phyloP scores from a whole-genome alignment of 2,797 vertebrate genomes.

The Harpagifer antarcticus region DNA sequence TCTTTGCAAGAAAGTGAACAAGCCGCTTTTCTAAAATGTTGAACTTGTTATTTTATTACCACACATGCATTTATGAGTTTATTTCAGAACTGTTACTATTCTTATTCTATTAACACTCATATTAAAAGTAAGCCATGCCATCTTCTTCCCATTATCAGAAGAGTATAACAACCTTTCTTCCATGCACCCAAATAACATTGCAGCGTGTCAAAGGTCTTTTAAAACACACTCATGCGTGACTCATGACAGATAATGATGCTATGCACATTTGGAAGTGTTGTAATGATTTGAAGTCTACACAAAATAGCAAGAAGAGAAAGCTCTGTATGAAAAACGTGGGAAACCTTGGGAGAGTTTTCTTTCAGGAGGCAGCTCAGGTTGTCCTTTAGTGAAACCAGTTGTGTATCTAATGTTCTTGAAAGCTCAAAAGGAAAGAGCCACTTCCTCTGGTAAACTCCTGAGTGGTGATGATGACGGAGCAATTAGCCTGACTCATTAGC shows the following conservation, averaged over 20 bases:
- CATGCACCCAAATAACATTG: neutral
- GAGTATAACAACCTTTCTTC: conserved; percentile 9
- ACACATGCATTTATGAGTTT: neutral
- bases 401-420: conserved; percentile 43
- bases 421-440: conserved; percentile 45
- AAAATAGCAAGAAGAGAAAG: neutral
- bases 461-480: conserved; percentile 71
- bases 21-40: neutral
- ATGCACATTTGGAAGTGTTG: neutral
- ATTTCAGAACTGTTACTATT: neutral
- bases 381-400: conserved; percentile 51
- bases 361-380: neutral
- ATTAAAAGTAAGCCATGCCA: too few relatives aligned
- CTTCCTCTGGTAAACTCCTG: conserved; percentile 75
- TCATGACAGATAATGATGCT: neutral
- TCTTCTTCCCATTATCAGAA: conserved; percentile 3
- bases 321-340: neutral
- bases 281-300: neutral
- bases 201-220: neutral
- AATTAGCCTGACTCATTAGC: conserved; percentile 82
- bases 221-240: neutral
- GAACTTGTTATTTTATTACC: neutral
- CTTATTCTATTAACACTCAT: neutral
- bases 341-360: neutral
- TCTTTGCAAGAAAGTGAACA: neutral